These are phyloP conservation scores for Phodopus roborovskii DNA, from an alignment of 2,113 vertebrate species.

Conservation along the genomic window DNA sequence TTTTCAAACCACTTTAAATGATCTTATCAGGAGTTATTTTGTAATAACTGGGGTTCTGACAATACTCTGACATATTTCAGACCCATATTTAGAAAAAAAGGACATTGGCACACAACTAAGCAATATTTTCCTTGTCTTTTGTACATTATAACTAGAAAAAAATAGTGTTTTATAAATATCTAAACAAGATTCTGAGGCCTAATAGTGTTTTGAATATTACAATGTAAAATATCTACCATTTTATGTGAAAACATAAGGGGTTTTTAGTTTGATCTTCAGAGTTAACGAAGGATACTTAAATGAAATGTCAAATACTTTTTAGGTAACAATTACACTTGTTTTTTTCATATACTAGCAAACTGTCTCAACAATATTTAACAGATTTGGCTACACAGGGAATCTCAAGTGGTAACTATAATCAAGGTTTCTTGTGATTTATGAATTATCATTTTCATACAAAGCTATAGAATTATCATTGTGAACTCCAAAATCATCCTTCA, in stretches of 20 bases:
- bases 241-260: constrained; percentile 3
- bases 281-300: constrained; percentile 56
- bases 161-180: constrained; percentile 12
- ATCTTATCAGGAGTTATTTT: not conserved
- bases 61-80: constrained; percentile 36
- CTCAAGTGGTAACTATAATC: not conserved
- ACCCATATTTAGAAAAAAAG: constrained; percentile 34
- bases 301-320: not conserved
- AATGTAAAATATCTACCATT: not conserved
- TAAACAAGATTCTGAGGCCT: constrained; percentile 54
- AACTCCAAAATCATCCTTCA: constrained; percentile 31
- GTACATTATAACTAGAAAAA: not conserved
- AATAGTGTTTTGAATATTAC: constrained; percentile 30
- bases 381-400: constrained; percentile 52
- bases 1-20: constrained; percentile 41
- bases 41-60: constrained; percentile 5
- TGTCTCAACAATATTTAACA: constrained; percentile 15
- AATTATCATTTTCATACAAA: constrained; percentile 26
- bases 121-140: constrained; percentile 39
- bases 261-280: constrained; percentile 9
- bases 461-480: not conserved
- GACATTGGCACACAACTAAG: not conserved
- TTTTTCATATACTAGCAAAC: constrained; percentile 38
- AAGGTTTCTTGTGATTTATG: constrained; percentile 48
- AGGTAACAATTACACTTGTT: constrained; percentile 33